Conservation (phyloP, 2,888 invertebrate genomes). For the Papilio protenor region DNA sequence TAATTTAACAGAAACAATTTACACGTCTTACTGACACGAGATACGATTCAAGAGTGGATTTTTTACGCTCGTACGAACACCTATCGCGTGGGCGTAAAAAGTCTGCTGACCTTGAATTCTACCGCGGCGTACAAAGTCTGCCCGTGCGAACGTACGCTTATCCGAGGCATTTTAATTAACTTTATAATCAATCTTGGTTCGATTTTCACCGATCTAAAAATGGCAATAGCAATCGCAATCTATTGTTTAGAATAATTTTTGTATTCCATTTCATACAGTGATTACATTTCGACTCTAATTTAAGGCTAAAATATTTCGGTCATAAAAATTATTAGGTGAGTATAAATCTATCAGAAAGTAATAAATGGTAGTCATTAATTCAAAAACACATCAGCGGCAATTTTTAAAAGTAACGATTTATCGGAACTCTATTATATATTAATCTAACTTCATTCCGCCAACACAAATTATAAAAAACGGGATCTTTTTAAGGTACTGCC, state of each 20-base stretch:
- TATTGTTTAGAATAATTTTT: neutral
- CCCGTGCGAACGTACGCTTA: too few species aligned
- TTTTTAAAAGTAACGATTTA: constrained; percentile 14
- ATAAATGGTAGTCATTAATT: constrained; percentile 14
- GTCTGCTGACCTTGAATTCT: too few species aligned
- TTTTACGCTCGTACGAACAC: too few species aligned
- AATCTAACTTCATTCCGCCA: constrained; percentile 11
- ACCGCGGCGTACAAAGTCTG: too few species aligned
- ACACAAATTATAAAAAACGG: neutral
- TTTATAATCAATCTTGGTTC: neutral
- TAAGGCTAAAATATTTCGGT: neutral
- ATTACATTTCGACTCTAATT: neutral
- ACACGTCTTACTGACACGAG: too few species aligned
- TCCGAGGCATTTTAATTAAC: neutral
- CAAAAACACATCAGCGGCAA: constrained; percentile 9
- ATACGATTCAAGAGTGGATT: too few species aligned
- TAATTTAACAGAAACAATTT: too few species aligned
- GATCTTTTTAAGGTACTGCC: constrained; percentile 1
- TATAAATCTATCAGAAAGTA: constrained; percentile 21
- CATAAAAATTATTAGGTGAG: neutral
- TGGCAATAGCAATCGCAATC: neutral
- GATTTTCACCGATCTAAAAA: neutral
- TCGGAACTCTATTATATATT: constrained; percentile 7
- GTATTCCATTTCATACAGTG: neutral
- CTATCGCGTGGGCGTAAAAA: too few species aligned